Evolutionary conservation across 2,113 vertebrate species (phyloP).

Genomic region (Nothobranchius kuhntae): DNA sequence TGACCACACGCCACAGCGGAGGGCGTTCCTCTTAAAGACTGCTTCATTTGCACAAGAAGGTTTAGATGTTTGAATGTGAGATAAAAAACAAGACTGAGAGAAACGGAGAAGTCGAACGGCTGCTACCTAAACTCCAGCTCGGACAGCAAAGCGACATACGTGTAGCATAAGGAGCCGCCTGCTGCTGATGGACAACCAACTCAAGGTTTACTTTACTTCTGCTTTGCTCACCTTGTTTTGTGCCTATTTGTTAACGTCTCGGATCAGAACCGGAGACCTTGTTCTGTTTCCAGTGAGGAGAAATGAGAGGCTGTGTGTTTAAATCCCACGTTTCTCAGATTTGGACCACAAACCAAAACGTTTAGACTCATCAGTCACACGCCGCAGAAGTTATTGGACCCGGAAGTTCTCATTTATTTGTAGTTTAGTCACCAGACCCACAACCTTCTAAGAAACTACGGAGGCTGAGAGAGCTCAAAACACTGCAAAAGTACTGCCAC

Average conservation of each 20-base stretch:
- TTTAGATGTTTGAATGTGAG: conserved; percentile 96
- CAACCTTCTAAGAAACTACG: background rate
- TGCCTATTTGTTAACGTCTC: conserved; percentile 33
- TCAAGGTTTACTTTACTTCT: too few species aligned
- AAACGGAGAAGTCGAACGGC: conserved; percentile 72
- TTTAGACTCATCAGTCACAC: too few species aligned
- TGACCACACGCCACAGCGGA: conserved; percentile 70
- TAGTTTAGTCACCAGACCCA: conserved; percentile 52
- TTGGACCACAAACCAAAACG: too few species aligned
- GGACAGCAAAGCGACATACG: too few species aligned
- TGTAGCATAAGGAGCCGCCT: background rate
- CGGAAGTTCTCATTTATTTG: too few species aligned
- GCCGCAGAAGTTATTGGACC: too few species aligned
- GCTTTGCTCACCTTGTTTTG: too few species aligned
- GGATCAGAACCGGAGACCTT: conserved; percentile 62
- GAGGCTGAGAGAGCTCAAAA: background rate
- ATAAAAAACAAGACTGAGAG: conserved; percentile 35
- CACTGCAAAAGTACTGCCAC: background rate
- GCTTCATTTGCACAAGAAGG: conserved; percentile 99
- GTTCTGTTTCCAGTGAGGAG: too few species aligned
- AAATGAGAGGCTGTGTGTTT: too few species aligned
- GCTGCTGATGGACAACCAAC: too few species aligned
- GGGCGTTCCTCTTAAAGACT: conserved; percentile 99
- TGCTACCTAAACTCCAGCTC: conserved; percentile 85
- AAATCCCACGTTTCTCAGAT: too few species aligned